Evolutionary conservation across 1,140 invertebrate genomes (phyloP).

Genomic region (Dendrolimus punctatus): DNA sequence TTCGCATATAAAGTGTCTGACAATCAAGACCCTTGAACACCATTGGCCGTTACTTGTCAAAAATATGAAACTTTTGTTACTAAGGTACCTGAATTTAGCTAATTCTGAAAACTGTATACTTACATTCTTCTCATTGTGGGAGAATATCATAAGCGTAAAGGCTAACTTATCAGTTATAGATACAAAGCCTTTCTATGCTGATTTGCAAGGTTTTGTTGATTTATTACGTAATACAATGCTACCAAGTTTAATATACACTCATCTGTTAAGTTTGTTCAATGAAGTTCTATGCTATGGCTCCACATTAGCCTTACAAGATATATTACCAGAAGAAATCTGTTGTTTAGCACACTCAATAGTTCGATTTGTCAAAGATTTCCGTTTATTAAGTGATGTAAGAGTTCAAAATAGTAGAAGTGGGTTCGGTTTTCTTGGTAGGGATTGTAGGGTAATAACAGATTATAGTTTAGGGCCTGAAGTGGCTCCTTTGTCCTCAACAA

Average conservation of each 20-base stretch:
- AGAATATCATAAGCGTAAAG: slow-evolving; percentile 92
- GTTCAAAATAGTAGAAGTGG: slow-evolving; percentile 66
- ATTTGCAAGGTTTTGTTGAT: slow-evolving; percentile 85
- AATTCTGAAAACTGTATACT: slow-evolving; percentile 80
- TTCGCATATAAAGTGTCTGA: slow-evolving; percentile 86
- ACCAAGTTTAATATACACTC: slow-evolving; percentile 86
- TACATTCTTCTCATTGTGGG: slow-evolving; percentile 89
- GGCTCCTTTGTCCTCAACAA: slow-evolving; percentile 39
- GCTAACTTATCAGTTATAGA: slow-evolving; percentile 91
- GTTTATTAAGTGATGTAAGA: slow-evolving; percentile 78
- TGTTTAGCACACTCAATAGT: slow-evolving; percentile 87
- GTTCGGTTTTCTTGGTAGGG: slow-evolving; percentile 72
- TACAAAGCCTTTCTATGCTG: slow-evolving; percentile 90
- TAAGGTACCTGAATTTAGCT: slow-evolving; percentile 70
- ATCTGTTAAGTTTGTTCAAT: slow-evolving; percentile 87
- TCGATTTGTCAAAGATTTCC: slow-evolving; percentile 87
- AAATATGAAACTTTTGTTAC: slow-evolving; percentile 75
- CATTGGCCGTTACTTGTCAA: slow-evolving; percentile 86
- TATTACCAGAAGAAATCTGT: slow-evolving; percentile 89
- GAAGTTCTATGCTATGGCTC: slow-evolving; percentile 93
- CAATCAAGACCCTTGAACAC: slow-evolving; percentile 86
- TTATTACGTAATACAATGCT: slow-evolving; percentile 80
- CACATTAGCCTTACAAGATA: slow-evolving; percentile 88
- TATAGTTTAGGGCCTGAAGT: slow-evolving; percentile 49
- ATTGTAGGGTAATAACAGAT: slow-evolving; percentile 54